Evolutionary conservation across 2,797 vertebrate genomes (phyloP), one percentile per base, ranked within the genome.

Genomic region (Microctenopoma steveboyesi): DNA sequence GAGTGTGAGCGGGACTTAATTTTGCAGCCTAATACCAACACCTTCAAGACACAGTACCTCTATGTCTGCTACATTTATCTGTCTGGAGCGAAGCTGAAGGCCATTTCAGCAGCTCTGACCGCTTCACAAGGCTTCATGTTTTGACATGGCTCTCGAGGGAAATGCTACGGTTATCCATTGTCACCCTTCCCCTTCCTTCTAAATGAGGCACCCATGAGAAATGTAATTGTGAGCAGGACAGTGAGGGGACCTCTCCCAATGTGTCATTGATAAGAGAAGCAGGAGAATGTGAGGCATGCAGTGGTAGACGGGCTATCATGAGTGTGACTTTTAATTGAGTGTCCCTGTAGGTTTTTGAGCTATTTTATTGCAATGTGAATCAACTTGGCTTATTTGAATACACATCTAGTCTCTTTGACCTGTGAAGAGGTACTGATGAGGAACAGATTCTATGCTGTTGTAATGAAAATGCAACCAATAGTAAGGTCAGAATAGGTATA

Each of bases 1-100:
- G 77, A 69, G 72, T 87, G 83, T 79, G 85, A 77, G 83, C 73
- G 59, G 74, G 64, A 88, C 88, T 91, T 91, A 85, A 89, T 90
- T 92, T 90, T 59, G 67, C 68, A 85, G 83, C 83, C 72, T 84
- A 89, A 91, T 86, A 88, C 77, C 63, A 54, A 77, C 73, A 65
- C 81, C 84, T 88, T 69, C 52, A 72, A 86, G 73, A 91, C 75
- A 81, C 75, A 70, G 42, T 33, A 58, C 68, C 72, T 80, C 69
- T 64, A 61, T 53, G 72, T 69, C 74, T 68, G 76, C 79, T 76
- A 70, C 56, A 57, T 82, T 67, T 76, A 69, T 78, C 57, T 63
- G 72, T 30, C 67, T 71, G 56, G 40, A 63, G 66, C 61, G 22
- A 68, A 83, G 83, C 81, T 77, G 66, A 68, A 62, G 58, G 82